These are phyloP conservation scores for Microcebus jonahi DNA, from an alignment of 2,113 vertebrate genomes.

Conservation along the genomic window DNA sequence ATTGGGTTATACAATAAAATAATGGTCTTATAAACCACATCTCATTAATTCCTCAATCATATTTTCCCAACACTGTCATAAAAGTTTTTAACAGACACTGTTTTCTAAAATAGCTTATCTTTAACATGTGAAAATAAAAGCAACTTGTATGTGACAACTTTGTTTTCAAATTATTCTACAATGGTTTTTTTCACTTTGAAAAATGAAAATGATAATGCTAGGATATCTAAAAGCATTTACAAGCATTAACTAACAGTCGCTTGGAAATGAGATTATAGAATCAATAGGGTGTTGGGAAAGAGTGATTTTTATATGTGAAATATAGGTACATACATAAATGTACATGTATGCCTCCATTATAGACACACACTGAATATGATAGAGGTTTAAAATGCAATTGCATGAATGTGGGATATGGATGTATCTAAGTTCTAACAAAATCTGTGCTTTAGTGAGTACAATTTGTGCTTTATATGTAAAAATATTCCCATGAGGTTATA, in stretches of 20 bases:
- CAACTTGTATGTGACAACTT: not conserved
- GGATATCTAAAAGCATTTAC: not conserved
- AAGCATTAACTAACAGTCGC: not conserved
- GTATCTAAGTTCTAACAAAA: not conserved
- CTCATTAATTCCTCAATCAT: too few relatives aligned
- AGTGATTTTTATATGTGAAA: not conserved
- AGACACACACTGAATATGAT: not conserved
- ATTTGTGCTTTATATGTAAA: not conserved
- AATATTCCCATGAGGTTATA: not conserved
- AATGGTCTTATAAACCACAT: too few relatives aligned
- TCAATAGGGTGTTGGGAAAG: not conserved
- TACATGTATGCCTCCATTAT: too few relatives aligned
- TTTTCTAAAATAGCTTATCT: not conserved
- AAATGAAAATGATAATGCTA: not conserved
- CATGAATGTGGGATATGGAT: not conserved
- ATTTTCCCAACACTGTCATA: too few relatives aligned
- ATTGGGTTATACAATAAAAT: too few relatives aligned
- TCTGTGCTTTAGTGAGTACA: not conserved
- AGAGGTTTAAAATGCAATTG: not conserved
- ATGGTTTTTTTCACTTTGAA: not conserved
- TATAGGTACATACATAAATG: not conserved
- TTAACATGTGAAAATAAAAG: not conserved
- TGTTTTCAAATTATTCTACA: not conserved
- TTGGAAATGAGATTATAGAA: not conserved
- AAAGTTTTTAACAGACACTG: not conserved